phyloP scores from a whole-genome alignment of 2,113 vertebrate genomes.

The Notothenia rossii region DNA sequence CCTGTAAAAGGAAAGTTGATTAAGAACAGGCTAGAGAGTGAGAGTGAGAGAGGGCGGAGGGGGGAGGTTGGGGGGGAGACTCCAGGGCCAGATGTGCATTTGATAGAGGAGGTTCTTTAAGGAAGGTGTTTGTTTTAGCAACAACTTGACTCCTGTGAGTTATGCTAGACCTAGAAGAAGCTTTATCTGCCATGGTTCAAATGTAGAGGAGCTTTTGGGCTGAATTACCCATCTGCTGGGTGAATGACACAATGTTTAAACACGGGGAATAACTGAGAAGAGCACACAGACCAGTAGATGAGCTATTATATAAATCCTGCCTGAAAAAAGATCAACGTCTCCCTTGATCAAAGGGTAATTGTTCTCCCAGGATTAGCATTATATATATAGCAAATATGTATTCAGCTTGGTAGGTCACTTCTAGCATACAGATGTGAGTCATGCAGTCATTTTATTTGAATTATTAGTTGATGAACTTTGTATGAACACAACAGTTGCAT shows the following conservation, averaged over 20 bases:
- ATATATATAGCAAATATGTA: slow-evolving; percentile 38
- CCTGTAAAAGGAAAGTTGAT: slow-evolving; percentile 68
- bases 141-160: slow-evolving; percentile 18
- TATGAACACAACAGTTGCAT: background rate
- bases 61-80: background rate
- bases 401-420: slow-evolving; percentile 12
- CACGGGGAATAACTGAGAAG: background rate
- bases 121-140: slow-evolving; percentile 40
- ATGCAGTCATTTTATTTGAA: background rate
- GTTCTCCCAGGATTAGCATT: slow-evolving; percentile 23
- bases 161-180: background rate
- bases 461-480: slow-evolving; percentile 1
- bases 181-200: background rate
- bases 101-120: slow-evolving; percentile 25
- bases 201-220: background rate
- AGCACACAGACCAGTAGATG: background rate
- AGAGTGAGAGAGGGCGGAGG: background rate
- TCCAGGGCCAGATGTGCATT: slow-evolving; percentile 35
- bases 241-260: background rate
- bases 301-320: slow-evolving; percentile 4
- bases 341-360: slow-evolving; percentile 37
- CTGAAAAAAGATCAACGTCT: slow-evolving; percentile 32
- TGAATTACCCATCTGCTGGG: background rate
- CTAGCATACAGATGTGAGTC: slow-evolving; percentile 46
- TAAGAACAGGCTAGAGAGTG: slow-evolving; percentile 33